Base-by-base conservation (phyloP, 2,113 vertebrate species). In the Apteryx mantelli region DNA sequence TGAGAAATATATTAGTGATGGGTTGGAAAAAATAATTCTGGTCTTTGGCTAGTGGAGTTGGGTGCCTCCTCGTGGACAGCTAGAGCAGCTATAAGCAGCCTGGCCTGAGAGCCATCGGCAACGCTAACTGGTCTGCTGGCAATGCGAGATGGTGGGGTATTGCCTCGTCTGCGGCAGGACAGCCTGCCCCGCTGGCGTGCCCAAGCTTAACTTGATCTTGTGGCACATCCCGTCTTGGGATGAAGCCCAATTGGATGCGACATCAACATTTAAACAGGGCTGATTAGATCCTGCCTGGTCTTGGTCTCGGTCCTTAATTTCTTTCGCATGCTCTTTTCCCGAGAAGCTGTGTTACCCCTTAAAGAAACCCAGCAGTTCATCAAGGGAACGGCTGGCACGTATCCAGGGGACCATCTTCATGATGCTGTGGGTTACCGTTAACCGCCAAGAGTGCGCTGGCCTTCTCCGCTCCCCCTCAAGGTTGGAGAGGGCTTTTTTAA, bases 401-500 rank as follows among this genome's bases (percentile, higher is more conserved):
- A 38, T 34, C 65, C 16, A 56, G 55, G 32, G 22, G 13, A 48
- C 6, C 21, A 4, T 53, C 65, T 20, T 38, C 78, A 17, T 8
- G 2, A 0, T 30, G 22, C 46, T 58, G 18, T 11, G 77, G 73
- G 56, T 38, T 52, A 44, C 53, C 14, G 55, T 63, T 61, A 30
- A 3, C 34, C 0, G 1, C 48, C 34, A 44, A 30, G 63, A 36
- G 1, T 88, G 32, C 4, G 1, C 38, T 69, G 66, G 26, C 32
- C 34, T 55, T 28, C 58, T 73, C 53, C 34, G 17, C 24, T 44
- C 34, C 32, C 25, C 50, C 34, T 64, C 6, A 4, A 40, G 78
- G n/a, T 19, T 4, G 12, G 14, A 2, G 6, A 79, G 25, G 34
- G 28, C 28, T 53, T 60, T 14, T n/a, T 44, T 11, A 7, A 3